These are phyloP conservation scores for Motacilla alba DNA, from an alignment of 2,113 vertebrate species.

Conservation along the genomic window DNA sequence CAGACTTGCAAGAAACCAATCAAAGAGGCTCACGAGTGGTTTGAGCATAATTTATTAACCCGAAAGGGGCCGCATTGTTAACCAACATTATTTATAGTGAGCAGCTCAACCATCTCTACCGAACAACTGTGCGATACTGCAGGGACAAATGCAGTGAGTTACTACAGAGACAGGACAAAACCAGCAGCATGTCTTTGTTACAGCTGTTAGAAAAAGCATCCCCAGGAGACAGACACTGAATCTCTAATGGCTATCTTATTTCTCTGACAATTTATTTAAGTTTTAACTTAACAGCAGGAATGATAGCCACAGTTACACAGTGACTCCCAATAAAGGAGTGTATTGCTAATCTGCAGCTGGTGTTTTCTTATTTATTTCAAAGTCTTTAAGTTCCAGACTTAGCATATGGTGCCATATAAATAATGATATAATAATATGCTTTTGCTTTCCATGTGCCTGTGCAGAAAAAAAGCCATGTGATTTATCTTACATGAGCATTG, in stretches of 20 bases:
- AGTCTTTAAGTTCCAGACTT: slow-evolving; percentile 60
- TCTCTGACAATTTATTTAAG: slow-evolving; percentile 66
- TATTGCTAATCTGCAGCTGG: slow-evolving; percentile 58
- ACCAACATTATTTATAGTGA: slow-evolving; percentile 54
- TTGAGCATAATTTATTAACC: slow-evolving; percentile 40
- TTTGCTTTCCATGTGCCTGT: slow-evolving; percentile 29
- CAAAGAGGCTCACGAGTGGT: slow-evolving; percentile 18
- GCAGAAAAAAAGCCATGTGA: slow-evolving; percentile 26
- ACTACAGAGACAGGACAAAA: slow-evolving; percentile 49
- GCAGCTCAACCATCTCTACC: slow-evolving; percentile 4
- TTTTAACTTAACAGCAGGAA: slow-evolving; percentile 64
- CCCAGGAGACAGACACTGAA: slow-evolving; percentile 61
- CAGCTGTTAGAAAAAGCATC: slow-evolving; percentile 55
- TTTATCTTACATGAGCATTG: slow-evolving; percentile 36
- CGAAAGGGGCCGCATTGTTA: slow-evolving; percentile 29
- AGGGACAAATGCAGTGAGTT: slow-evolving; percentile 58
- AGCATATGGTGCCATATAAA: slow-evolving; percentile 68
- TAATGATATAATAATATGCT: slow-evolving; percentile 63
- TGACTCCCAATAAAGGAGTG: slow-evolving; percentile 50
- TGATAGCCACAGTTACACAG: slow-evolving; percentile 49
- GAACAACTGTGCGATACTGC: slow-evolving; percentile 40
- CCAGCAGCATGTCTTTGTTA: slow-evolving; percentile 58
- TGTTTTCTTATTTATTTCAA: slow-evolving; percentile 66
- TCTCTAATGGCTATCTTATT: slow-evolving; percentile 65
- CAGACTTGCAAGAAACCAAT: slow-evolving; percentile 45